phyloP scores from a whole-genome alignment of 1,140 invertebrate genomes.

The Berghia stephanieae region DNA sequence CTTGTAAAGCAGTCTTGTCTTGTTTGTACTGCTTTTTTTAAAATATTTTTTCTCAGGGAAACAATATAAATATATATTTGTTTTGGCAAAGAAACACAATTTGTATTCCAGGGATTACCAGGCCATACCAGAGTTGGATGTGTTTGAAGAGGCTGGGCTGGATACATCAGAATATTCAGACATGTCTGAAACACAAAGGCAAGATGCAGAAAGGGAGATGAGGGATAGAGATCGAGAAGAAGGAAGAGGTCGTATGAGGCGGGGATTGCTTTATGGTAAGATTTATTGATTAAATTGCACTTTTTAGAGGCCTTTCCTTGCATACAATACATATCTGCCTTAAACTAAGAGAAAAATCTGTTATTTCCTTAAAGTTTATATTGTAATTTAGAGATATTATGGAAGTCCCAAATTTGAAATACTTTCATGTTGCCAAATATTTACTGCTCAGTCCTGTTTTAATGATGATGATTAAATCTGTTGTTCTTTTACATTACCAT shows the following conservation, averaged over 20 bases:
- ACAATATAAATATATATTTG: background rate
- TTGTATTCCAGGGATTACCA: conserved; percentile 91
- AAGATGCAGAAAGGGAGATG: conserved; percentile 89
- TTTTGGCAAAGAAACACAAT: too few relatives aligned
- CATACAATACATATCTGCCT: background rate
- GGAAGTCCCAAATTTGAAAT: background rate
- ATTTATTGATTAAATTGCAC: conserved; percentile 16
- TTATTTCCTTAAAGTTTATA: background rate
- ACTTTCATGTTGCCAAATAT: background rate
- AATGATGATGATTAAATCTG: background rate
- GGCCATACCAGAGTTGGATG: conserved; percentile 92
- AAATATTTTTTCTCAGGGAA: background rate
- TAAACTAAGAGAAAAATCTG: background rate
- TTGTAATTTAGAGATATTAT: background rate
- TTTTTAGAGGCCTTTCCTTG: background rate
- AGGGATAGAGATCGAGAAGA: conserved; percentile 85
- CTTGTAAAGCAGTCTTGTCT: too few relatives aligned
- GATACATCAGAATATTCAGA: conserved; percentile 86
- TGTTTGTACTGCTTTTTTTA: background rate
- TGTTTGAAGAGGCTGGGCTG: conserved; percentile 85
- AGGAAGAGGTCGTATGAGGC: conserved; percentile 82
- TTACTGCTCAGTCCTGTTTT: background rate
- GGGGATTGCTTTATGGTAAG: conserved; percentile 71
- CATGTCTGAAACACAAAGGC: conserved; percentile 81
- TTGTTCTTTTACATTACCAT: conserved; percentile 5